Evolutionary conservation across 1,140 invertebrate species (phyloP).

Genomic region (Drosophila rhopaloa): DNA sequence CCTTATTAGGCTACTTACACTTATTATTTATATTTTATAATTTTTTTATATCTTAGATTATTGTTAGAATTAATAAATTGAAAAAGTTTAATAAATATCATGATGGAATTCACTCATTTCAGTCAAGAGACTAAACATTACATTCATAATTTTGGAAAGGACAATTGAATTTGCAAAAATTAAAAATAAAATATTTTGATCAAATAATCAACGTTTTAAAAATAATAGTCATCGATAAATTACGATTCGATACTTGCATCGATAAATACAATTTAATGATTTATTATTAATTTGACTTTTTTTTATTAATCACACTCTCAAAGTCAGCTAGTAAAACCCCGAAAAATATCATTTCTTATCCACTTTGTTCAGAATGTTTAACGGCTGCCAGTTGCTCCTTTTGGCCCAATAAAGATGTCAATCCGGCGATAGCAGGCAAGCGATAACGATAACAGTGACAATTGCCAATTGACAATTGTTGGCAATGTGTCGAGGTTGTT

Average conservation of each 20-base stretch:
- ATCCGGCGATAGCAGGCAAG: constrained; percentile 48
- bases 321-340: not conserved
- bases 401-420: constrained; percentile 55
- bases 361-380: not conserved
- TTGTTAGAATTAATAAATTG: too few species aligned
- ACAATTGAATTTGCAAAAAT: not conserved
- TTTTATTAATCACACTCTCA: not conserved
- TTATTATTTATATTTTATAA: too few species aligned
- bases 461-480: constrained; percentile 54
- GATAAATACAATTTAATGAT: not conserved
- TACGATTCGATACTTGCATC: not conserved
- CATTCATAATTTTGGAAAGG: too few species aligned
- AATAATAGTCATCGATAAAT: too few species aligned
- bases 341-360: not conserved
- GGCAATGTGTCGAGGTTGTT: constrained; percentile 38
- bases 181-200: too few species aligned
- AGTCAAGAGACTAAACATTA: too few species aligned
- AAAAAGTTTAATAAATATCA: too few species aligned
- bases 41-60: too few species aligned
- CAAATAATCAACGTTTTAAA: not conserved
- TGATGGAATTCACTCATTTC: too few species aligned
- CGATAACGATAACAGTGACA: constrained; percentile 67
- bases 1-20: too few species aligned
- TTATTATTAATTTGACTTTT: not conserved
- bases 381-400: not conserved